Conservation (phyloP, 2,113 vertebrate species). For the Ammospiza caudacuta region DNA sequence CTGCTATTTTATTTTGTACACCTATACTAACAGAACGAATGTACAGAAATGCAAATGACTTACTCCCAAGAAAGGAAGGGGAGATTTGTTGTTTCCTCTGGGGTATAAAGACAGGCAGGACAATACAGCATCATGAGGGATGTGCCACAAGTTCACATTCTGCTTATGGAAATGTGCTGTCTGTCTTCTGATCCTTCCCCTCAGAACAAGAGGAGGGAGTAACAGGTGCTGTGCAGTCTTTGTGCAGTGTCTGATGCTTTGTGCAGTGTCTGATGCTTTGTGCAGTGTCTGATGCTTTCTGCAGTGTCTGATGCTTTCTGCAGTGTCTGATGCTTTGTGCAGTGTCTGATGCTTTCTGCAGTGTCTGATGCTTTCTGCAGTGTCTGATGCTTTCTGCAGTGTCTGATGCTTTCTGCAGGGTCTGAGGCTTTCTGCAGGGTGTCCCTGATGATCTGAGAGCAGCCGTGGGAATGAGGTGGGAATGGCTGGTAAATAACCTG, state of each 20-base stretch:
- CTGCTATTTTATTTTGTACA: neutral
- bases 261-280: neutral
- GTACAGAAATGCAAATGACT: neutral
- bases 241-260: neutral
- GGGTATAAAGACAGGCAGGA: neutral
- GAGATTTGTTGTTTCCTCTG: neutral
- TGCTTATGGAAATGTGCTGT: neutral
- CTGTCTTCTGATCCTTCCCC: neutral
- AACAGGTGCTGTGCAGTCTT: neutral
- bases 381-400: neutral
- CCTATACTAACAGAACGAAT: neutral
- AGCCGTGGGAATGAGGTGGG: neutral
- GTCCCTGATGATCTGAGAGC: neutral
- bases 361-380: neutral
- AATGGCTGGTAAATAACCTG: neutral
- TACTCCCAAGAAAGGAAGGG: neutral
- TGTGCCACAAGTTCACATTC: neutral
- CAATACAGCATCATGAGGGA: no score
- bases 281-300: no score
- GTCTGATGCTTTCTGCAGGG: neutral
- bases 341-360: neutral
- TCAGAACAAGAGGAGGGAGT: neutral
- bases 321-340: no score
- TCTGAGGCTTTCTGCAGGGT: neutral
- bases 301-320: no score